Conservation (phyloP, 1,140 invertebrate species). For the Whitmania pigra region DNA sequence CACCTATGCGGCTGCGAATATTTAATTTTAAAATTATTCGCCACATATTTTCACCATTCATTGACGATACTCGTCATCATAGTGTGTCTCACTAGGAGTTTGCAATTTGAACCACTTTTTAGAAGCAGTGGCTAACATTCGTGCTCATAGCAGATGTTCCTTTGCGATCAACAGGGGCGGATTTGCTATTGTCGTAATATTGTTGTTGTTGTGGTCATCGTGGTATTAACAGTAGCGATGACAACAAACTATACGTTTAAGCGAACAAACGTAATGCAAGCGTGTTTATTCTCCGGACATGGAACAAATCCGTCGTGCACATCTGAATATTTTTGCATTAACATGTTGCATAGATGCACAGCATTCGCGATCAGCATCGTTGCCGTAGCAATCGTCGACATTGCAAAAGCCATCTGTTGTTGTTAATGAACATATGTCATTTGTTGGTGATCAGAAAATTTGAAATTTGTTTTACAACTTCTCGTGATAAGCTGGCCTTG, state of each 20-base stretch:
- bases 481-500: too few relatives aligned
- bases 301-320: not conserved
- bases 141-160: not conserved
- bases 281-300: not conserved
- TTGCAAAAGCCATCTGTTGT: too few relatives aligned
- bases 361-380: too few relatives aligned
- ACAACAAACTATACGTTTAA: too few relatives aligned
- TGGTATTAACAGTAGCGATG: not conserved
- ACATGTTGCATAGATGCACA: too few relatives aligned
- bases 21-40: too few relatives aligned
- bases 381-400: too few relatives aligned
- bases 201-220: slow-evolving; percentile 3
- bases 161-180: not conserved
- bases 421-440: too few relatives aligned
- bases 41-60: too few relatives aligned
- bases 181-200: not conserved
- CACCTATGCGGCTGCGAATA: too few relatives aligned
- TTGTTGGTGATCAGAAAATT: too few relatives aligned
- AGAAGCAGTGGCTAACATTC: not conserved
- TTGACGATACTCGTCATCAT: not conserved
- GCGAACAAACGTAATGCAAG: not conserved
- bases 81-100: not conserved
- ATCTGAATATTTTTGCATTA: not conserved
- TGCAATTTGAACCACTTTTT: not conserved
- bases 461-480: too few relatives aligned